A percentile compares a stretch with the other conserved stretches of the same genome.
phyloP scores from a whole-genome alignment of 2,113 vertebrate species.

The Callopanchax toddi region DNA sequence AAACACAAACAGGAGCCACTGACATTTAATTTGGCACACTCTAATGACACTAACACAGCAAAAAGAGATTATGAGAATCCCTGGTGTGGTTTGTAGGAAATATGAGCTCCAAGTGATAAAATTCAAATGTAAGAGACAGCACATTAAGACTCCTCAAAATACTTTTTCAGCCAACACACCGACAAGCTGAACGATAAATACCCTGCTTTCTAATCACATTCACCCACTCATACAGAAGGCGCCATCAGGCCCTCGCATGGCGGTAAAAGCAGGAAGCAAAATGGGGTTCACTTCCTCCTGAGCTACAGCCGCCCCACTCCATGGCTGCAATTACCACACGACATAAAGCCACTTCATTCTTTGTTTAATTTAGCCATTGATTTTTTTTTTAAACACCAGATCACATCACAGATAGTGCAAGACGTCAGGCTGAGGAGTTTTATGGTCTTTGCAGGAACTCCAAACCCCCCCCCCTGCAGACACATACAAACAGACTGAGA shows the following conservation, averaged over 20 bases:
- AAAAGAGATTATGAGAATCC: not conserved
- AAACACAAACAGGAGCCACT: not conserved
- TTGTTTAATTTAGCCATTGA: constrained; percentile 68
- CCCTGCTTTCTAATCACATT: not conserved
- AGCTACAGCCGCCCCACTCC: not conserved
- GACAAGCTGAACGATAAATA: not conserved
- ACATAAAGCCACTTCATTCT: constrained; percentile 59
- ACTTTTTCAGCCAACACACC: not conserved
- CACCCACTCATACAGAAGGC: not conserved
- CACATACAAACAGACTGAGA: constrained; percentile 16
- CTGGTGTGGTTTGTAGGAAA: not conserved
- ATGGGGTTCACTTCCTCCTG: not conserved
- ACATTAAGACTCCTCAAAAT: constrained; percentile 6
- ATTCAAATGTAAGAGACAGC: constrained; percentile 9
- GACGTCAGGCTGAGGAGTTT: constrained; percentile 52
- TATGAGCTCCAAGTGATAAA: constrained; percentile 6
- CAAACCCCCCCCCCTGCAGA: not conserved
- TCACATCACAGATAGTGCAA: constrained; percentile 41
- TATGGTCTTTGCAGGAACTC: constrained; percentile 39
- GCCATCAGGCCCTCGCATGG: too few species aligned
- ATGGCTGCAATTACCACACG: constrained; percentile 22
- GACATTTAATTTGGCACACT: not conserved
- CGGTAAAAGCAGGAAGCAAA: not conserved
- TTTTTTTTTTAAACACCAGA: constrained; percentile 59
- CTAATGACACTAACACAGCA: not conserved